Evolutionary conservation across 2,797 vertebrate species (phyloP), one percentile per base, ranked within the genome.

Genomic region (Rhinoraja longicauda): DNA sequence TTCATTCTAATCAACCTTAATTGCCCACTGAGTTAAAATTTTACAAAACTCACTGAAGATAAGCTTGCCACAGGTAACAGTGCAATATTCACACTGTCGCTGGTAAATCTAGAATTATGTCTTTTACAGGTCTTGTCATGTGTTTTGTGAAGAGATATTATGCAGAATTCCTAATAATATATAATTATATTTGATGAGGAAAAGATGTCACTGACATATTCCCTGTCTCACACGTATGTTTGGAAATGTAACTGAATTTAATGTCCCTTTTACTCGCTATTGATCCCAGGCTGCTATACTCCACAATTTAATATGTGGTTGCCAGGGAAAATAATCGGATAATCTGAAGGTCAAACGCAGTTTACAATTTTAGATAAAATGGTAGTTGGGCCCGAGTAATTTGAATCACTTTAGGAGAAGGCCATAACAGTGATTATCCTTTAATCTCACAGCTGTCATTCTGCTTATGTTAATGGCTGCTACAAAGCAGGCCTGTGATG

Each of bases 301-400:
- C 39, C 39, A 73, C 19, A 73, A 53, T 26, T 91, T 91, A 90
- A 73, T 53, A 53, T 24, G 26, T 26, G 67, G 67, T 90, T 90
- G 62, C 88, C 10, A 91, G 73, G 90, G 70, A 91, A 45, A 91
- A 73, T 91, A 91, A 73, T 91, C 70, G 29, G 70, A 91, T 73
- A 91, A 73, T 73, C 67, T 91, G 67, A 24, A 91, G 90, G 64
- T 73, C 90, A 73, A 13, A 73, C 15, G 10, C 9, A 91, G 70
- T 53, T 91, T 88, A 88, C 59, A 64, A n/a, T 73, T 91, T 73
- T 91, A 29, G 39, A 73, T 91, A 73, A 73, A 59, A 73, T 72
- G 7, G 67, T 91, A 45, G 73, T 73, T 91, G 24, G 13, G 24
- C 32, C n/a, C 24, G 9, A 39, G 21, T 36, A 91, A 73, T 73